Conservation (phyloP, 1,140 invertebrate species). For the Eupristina koningsbergeri region DNA sequence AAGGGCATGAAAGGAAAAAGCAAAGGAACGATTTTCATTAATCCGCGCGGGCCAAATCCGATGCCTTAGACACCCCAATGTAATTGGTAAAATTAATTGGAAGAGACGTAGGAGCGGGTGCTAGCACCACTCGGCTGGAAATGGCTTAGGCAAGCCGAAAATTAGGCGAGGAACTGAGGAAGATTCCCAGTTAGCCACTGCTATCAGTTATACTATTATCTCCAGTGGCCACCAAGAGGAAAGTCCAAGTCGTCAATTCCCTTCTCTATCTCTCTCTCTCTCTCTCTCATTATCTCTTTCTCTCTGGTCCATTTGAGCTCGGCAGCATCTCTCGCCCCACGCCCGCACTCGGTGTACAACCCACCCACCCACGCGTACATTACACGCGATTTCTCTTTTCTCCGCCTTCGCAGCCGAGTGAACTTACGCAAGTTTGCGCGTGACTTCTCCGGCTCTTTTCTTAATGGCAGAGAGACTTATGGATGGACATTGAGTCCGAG, state of each 20-base stretch:
- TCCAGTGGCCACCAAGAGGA: conserved; percentile 60
- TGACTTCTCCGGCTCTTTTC: not conserved
- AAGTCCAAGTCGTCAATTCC: conserved; percentile 51
- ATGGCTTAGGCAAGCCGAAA: conserved; percentile 70
- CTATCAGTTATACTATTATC: conserved; percentile 73
- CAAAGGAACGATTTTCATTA: conserved; percentile 34
- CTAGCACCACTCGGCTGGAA: not conserved
- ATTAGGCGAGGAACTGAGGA: conserved; percentile 66
- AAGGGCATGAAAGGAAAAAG: too few relatives aligned
- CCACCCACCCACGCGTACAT: conserved; percentile 8
- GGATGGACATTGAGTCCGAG: not conserved
- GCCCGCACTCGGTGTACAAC: not conserved
- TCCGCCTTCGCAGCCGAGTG: not conserved
- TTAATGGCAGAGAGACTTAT: not conserved
- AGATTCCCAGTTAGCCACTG: conserved; percentile 65
- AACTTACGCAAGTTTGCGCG: conserved; percentile 26
- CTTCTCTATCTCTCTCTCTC: not conserved
- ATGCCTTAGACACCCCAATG: not conserved
- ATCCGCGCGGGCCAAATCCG: not conserved
- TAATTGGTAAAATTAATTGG: conserved; percentile 50
- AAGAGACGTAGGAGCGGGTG: conserved; percentile 39
- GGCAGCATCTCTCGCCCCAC: not conserved
- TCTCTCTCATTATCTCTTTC: not conserved
- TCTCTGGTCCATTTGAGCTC: not conserved
- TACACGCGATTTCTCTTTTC: conserved; percentile 49